These are phyloP conservation scores for Dexiosoma caninum DNA, from an alignment of 2,888 invertebrate genomes.

Conservation along the genomic window DNA sequence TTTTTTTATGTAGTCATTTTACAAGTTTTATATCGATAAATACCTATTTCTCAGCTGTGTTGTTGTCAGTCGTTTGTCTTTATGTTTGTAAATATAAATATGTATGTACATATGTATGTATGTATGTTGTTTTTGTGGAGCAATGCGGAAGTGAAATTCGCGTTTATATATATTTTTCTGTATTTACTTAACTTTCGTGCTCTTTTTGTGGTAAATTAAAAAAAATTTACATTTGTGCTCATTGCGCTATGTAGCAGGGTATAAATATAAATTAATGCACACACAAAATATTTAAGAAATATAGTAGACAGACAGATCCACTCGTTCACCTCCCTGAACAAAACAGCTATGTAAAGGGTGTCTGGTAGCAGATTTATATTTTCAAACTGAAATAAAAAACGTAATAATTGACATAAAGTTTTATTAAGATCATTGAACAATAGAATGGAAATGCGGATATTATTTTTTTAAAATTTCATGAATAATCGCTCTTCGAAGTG, in stretches of 20 bases:
- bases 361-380: no score
- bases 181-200: conserved; percentile 58
- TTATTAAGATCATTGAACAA: no score
- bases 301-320: conserved; percentile 33
- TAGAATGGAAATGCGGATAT: no score
- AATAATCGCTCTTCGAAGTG: no score
- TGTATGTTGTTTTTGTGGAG: conserved; percentile 74
- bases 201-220: conserved; percentile 46
- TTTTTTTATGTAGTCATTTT: conserved; percentile 44
- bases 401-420: no score
- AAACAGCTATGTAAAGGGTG: conserved; percentile 27
- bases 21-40: conserved; percentile 64
- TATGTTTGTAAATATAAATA: conserved; percentile 58
- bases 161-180: conserved; percentile 72
- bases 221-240: conserved; percentile 51
- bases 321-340: conserved; percentile 47
- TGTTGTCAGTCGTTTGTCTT: conserved; percentile 62
- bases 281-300: conserved; percentile 38
- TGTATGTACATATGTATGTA: conserved; percentile 63
- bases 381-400: no score
- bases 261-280: conserved; percentile 7
- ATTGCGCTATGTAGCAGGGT: conserved; percentile 31
- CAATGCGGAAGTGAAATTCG: conserved; percentile 78
- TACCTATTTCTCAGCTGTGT: conserved; percentile 55
- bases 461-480: no score